phyloP scores from a whole-genome alignment of 35 echinoderm and acorn worm genomes.

The Ophiothrix spiculata region DNA sequence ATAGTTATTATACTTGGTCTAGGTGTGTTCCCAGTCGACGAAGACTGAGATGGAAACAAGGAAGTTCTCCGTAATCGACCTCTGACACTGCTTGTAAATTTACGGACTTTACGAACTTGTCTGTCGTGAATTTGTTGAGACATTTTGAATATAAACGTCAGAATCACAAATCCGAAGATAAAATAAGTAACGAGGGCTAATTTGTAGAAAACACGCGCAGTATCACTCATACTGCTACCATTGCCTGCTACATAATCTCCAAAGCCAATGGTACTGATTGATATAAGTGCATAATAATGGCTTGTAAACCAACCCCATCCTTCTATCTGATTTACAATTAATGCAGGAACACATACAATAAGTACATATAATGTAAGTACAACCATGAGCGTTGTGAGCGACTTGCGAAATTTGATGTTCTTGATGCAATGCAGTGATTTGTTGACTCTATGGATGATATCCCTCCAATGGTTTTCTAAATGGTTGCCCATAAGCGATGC shows the following conservation, averaged over 20 bases:
- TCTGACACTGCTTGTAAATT: not conserved
- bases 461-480: constrained; percentile 43
- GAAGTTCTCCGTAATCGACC: not conserved
- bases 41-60: not conserved
- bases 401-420: not conserved
- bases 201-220: constrained; percentile 42
- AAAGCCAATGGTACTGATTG: constrained; percentile 86
- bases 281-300: constrained; percentile 89
- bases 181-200: constrained; percentile 58
- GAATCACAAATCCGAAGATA: constrained; percentile 54
- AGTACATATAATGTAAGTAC: constrained; percentile 43
- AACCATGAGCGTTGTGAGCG: not conserved
- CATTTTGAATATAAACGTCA: constrained; percentile 58
- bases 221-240: constrained; percentile 14
- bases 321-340: constrained; percentile 55
- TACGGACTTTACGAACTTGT: not conserved
- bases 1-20: not conserved
- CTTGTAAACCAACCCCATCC: constrained; percentile 62
- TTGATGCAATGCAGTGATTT: constrained; percentile 29
- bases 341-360: constrained; percentile 53
- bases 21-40: not conserved
- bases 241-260: constrained; percentile 73
- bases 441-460: constrained; percentile 20
- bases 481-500: constrained; percentile 65
- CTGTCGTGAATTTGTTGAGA: constrained; percentile 13